phyloP scores from a whole-genome alignment of 92 coral and sea anemone species.

The Porites rus region DNA sequence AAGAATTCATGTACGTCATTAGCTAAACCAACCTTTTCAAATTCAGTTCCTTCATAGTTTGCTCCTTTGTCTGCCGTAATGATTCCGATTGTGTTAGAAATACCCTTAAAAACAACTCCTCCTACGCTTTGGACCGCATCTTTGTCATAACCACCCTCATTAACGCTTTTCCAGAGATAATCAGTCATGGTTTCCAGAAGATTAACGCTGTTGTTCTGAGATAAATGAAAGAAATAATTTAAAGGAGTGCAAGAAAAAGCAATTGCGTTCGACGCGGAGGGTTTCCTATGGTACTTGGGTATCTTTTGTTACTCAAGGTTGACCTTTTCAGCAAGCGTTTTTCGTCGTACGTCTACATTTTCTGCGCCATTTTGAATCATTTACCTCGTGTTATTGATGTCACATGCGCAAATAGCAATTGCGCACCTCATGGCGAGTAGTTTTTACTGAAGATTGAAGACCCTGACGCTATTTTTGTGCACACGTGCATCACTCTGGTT shows the following conservation, averaged over 20 bases:
- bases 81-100: constrained; percentile 63
- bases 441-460: too few relatives aligned
- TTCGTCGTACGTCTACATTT: too few relatives aligned
- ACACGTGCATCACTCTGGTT: too few relatives aligned
- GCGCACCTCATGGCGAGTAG: too few relatives aligned
- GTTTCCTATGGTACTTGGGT: too few relatives aligned
- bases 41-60: not conserved
- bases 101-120: constrained; percentile 64
- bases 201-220: constrained; percentile 65
- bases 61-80: not conserved
- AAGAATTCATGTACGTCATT: not conserved
- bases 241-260: not conserved
- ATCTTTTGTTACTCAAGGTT: too few relatives aligned
- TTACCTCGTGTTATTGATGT: too few relatives aligned
- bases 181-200: constrained; percentile 61
- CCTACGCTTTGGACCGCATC: constrained; percentile 66
- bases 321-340: too few relatives aligned
- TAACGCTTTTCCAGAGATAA: constrained; percentile 51
- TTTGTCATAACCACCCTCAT: constrained; percentile 44
- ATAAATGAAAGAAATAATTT: not conserved
- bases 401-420: too few relatives aligned
- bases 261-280: too few relatives aligned
- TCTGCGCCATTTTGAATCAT: too few relatives aligned
- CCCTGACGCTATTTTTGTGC: too few relatives aligned
- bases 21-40: not conserved